Evolutionary conservation across 2,888 invertebrate species (phyloP), one percentile per base, ranked within the genome.

Genomic region (Dolichomitus sp.): DNA sequence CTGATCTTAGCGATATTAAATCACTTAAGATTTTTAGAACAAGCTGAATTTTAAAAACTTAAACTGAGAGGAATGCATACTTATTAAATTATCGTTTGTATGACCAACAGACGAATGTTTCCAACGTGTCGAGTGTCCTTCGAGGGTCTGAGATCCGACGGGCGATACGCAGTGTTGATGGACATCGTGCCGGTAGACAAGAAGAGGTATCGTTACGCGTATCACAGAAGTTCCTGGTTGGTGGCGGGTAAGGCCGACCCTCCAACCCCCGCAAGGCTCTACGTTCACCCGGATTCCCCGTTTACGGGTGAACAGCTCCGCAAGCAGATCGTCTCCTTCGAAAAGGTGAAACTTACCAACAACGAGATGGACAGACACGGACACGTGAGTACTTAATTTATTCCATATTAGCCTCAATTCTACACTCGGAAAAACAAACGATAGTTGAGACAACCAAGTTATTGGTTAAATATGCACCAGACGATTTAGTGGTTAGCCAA

Each of bases 171-270:
- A 74, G 99, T 99, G 77, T 95, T 99, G 88, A 96, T 99, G 95
- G 99, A 99, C 95, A 98, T 99, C 92, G 98, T 99, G 85, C 99
- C 99, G 83, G 98, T 99, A 92, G 99, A 99, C 95, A 97, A 97
- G 94, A 98, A 99, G 94, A 96, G 99, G 78, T 98, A 98, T 95
- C 97, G 99, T 85, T 99, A 99, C 95, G 99, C 99, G 87, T 99
- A 99, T 95, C 99, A 99, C 95, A 97, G 99, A 91, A 99, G 98
- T 87, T 98, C 98, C 73, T 99, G 99, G 99, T 95, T 99, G 92
- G 99, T 99, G 88, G 99, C 99, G 33, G 99, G 99, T 86, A 99
- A 99, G 94, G 99, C 99, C 57, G 99, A 99, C 95, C 99, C 99
- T 14, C 99, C 99, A 90, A 97, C 98, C 42, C 98, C 98, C 84